Conservation (phyloP, 2,888 invertebrate genomes). For the Drosophila borborema region DNA sequence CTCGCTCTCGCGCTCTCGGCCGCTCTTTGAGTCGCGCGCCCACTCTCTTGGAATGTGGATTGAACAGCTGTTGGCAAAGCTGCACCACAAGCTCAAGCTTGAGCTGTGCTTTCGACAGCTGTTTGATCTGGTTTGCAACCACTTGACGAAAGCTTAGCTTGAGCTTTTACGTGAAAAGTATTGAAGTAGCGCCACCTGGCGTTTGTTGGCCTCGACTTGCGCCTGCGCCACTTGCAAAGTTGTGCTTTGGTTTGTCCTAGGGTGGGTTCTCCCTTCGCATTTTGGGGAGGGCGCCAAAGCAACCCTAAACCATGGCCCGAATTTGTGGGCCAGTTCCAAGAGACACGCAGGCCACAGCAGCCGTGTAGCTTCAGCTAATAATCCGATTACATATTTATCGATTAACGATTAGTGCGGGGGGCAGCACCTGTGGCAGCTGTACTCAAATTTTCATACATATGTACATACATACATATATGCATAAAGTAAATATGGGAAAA, state of each 20-base stretch:
- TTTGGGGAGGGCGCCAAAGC: background rate
- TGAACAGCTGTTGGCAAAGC: conserved; percentile 41
- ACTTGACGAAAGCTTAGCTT: background rate
- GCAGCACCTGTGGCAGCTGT: conserved; percentile 9
- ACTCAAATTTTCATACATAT: background rate
- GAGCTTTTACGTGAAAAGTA: conserved; percentile 10
- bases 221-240: conserved; percentile 29
- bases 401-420: conserved; percentile 19
- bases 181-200: conserved; percentile 28
- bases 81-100: conserved; percentile 24
- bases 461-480: conserved; percentile 6
- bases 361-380: conserved; percentile 1
- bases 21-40: conserved; percentile 1
- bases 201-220: conserved; percentile 6
- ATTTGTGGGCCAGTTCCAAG: conserved; percentile 21
- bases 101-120: conserved; percentile 26
- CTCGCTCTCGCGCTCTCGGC: conserved; percentile 5
- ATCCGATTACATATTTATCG: conserved; percentile 22
- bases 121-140: conserved; percentile 5
- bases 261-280: conserved; percentile 10
- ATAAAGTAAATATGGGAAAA: background rate
- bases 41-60: conserved; percentile 3
- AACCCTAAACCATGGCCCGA: conserved; percentile 1
- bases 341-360: conserved; percentile 3
- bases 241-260: background rate